Evolutionary conservation across 35 echinoderm and acorn worm genomes (phyloP), one percentile per base, ranked within the genome.

Genomic region (Ptychodera flava): DNA sequence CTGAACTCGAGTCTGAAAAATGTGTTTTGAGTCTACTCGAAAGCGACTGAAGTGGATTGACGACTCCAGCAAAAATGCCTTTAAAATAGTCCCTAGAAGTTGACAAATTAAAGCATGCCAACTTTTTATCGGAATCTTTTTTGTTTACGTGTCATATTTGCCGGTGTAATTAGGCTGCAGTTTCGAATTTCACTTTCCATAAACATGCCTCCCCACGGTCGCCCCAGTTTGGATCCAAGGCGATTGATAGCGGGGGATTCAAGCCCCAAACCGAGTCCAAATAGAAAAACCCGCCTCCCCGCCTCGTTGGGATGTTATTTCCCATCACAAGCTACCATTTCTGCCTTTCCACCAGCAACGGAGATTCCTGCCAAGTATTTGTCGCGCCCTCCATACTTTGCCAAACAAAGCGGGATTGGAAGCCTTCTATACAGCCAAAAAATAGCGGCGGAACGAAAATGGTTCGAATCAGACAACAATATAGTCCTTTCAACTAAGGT

Each of bases 111-210:
- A 6, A 64, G 45, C 45, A 64, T 22, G 45, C 45, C 45, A 64
- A 64, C 45, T 64, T 64, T n/a, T 64, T 64, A 64, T 64, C 45
- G 45, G 45, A 64, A 64, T 64, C 45, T 64, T 64, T n/a, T 64
- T 64, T 64, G 45, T 64, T 64, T 64, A 64, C 22, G 22, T 22
- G 6, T 22, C 45, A 64, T 64, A 64, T 64, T 64, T 22, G 45
- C 22, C 6, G 45, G 6, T 64, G 45, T 64, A 64, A 64, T 64
- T 64, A 64, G 45, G 45, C 22, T 64, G 45, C 6, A 22, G 45
- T 64, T 64, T 64, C 45, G 22, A 64, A 64, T 64, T 64, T 64
- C 45, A 64, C 6, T 64, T 6, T 64, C 22, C 45, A 64, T 64
- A 64, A 64, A 64, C 45, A 64, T 6, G 45, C 45, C 45, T 64